Evolutionary conservation across 1,140 invertebrate genomes (phyloP), one percentile per base, ranked within the genome.

Genomic region (Danaus plexippus): DNA sequence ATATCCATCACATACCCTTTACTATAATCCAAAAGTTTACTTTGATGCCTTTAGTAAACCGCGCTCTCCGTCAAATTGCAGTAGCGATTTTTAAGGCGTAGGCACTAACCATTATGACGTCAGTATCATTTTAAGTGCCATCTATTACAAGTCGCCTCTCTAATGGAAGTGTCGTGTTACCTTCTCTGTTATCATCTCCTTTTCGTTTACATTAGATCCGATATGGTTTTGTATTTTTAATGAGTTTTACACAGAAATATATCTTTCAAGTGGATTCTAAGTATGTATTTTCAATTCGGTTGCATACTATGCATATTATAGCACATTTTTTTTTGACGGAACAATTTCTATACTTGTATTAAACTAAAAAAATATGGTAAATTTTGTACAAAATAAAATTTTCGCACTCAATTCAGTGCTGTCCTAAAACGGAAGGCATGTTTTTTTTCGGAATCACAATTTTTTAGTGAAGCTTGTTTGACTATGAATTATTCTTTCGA

Each of bases 81-180:
- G 58, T 52, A 47, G 42, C 43, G 44, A 59, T 59, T 59, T 59
- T 54, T 59, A 43, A 48, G 51, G 41, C n/a, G 51, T 50, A 46
- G 47, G 32, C 57, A 52, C 49, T 53, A 59, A 48, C 59, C 54
- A 66, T 69, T 69, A 62, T 69, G 52, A 61, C 59, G 57, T 59
- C 59, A 61, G 57, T 52, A 54, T 54, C 58, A 57, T 45, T 59
- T 58, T 61, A 50, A 63, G 59, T 65, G 64, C 59, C 59, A 61
- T 67, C 67, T 70, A 60, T 59, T 48, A 62, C 57, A 51, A 54
- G 58, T 58, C 49, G 46, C 13, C 40, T 12, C 53, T 53, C 63
- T 71, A 74, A 74, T 74, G 71, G 71, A 74, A 52, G 66, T 69
- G 63, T 74, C 67, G 63, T 69, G 64, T 74, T 69, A 63, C 66